These are phyloP conservation scores for Sminthurinus aureus DNA, from an alignment of 2,888 invertebrate species.

Conservation along the genomic window DNA sequence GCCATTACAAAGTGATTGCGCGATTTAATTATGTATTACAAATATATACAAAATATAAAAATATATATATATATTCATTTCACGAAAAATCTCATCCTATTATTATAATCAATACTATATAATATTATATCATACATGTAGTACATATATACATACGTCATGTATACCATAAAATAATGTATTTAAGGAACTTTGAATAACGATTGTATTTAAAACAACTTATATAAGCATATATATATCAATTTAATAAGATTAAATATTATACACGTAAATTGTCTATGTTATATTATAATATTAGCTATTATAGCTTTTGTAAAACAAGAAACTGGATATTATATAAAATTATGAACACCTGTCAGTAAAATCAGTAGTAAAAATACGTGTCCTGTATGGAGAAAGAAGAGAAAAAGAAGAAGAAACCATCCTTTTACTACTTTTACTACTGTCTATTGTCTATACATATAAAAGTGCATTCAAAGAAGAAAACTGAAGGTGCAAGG, in stretches of 20 bases:
- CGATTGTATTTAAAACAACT: too few relatives aligned
- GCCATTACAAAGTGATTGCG: too few relatives aligned
- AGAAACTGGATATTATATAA: slow-evolving; percentile 7
- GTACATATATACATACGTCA: too few relatives aligned
- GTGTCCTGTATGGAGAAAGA: not conserved
- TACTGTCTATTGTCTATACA: not conserved
- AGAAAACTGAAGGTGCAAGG: not conserved
- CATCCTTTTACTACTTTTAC: not conserved
- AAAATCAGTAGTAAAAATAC: not conserved
- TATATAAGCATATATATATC: too few relatives aligned
- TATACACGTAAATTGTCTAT: not conserved
- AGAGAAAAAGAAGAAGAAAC: not conserved
- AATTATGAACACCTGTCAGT: not conserved
- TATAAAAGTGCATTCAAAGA: slow-evolving; percentile 7
- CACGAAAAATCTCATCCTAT: slow-evolving; percentile 1
- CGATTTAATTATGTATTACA: too few relatives aligned
- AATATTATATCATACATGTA: too few relatives aligned
- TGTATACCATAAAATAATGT: too few relatives aligned
- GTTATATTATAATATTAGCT: too few relatives aligned
- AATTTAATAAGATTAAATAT: too few relatives aligned
- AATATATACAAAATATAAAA: not conserved
- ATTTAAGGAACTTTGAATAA: too few relatives aligned
- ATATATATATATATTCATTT: not conserved
- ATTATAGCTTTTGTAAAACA: slow-evolving; percentile 20
- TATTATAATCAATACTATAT: not conserved